Evolutionary conservation across 2,797 vertebrate genomes (phyloP).

Genomic region (Aeoliscus strigatus): DNA sequence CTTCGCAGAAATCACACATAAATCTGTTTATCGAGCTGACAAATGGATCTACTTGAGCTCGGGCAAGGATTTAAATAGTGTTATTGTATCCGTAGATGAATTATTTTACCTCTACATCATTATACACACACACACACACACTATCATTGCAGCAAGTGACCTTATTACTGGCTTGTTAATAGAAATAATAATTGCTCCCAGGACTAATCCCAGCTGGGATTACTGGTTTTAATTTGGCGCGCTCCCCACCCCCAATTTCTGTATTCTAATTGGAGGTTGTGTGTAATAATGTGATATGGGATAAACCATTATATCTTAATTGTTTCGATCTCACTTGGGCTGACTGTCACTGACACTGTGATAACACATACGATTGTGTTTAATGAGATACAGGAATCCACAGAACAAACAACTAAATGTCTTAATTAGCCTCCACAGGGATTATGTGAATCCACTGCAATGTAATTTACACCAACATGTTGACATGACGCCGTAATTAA

Average conservation of each 20-base stretch:
- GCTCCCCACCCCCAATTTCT: slow-evolving; percentile 26
- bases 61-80: too few relatives aligned
- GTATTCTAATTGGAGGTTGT: slow-evolving; percentile 42
- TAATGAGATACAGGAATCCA: slow-evolving; percentile 41
- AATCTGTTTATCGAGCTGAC: too few relatives aligned
- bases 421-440: slow-evolving; percentile 40
- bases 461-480: slow-evolving; percentile 17
- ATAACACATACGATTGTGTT: slow-evolving; percentile 30
- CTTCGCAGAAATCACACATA: too few relatives aligned
- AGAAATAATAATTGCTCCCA: slow-evolving; percentile 47
- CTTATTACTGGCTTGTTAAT: slow-evolving; percentile 42
- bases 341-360: slow-evolving; percentile 27
- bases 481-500: slow-evolving; percentile 7
- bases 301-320: slow-evolving; percentile 44
- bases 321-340: slow-evolving; percentile 45
- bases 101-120: too few relatives aligned
- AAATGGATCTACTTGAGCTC: too few relatives aligned
- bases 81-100: too few relatives aligned
- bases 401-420: slow-evolving; percentile 27
- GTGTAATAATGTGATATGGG: slow-evolving; percentile 55
- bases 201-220: slow-evolving; percentile 51
- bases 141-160: slow-evolving; percentile 18
- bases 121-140: background rate
- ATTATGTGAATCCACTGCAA: slow-evolving; percentile 17
- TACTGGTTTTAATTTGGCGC: slow-evolving; percentile 45